Conservation (phyloP, 2,113 vertebrate genomes). For the Lagopus muta region DNA sequence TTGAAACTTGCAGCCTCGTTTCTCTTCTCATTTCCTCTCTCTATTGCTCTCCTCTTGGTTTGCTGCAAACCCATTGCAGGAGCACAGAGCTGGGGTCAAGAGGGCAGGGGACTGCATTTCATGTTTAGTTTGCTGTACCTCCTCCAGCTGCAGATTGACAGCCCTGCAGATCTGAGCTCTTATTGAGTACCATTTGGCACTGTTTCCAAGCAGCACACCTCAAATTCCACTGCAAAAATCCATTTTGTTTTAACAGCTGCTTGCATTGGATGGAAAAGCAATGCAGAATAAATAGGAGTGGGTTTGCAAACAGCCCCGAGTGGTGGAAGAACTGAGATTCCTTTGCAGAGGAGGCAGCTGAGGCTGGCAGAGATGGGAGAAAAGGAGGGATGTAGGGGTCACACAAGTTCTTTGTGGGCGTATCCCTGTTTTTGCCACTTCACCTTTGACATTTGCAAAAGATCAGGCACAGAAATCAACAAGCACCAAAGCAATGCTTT, state of each 20-base stretch:
- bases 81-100: not conserved
- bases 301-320: not conserved
- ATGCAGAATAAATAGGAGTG: fast-evolving
- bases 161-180: fast-evolving
- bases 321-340: not conserved
- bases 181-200: fast-evolving
- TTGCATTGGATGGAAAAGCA: not conserved
- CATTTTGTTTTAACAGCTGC: fast-evolving
- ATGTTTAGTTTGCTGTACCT: not conserved
- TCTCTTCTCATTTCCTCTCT: not conserved
- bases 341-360: not conserved
- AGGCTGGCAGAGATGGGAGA: not conserved
- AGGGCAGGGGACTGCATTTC: too few species aligned
- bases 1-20: not conserved
- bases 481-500: not conserved
- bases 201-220: not conserved
- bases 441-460: not conserved
- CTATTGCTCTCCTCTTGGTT: not conserved
- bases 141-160: not conserved
- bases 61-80: not conserved
- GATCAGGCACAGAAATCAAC: not conserved
- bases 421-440: not conserved
- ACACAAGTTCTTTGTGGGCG: not conserved
- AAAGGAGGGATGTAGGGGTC: not conserved
- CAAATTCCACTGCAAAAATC: not conserved